Evolutionary conservation across 1,140 invertebrate species (phyloP), one percentile per base, ranked within the genome.

Genomic region (Drosophila mauritiana): DNA sequence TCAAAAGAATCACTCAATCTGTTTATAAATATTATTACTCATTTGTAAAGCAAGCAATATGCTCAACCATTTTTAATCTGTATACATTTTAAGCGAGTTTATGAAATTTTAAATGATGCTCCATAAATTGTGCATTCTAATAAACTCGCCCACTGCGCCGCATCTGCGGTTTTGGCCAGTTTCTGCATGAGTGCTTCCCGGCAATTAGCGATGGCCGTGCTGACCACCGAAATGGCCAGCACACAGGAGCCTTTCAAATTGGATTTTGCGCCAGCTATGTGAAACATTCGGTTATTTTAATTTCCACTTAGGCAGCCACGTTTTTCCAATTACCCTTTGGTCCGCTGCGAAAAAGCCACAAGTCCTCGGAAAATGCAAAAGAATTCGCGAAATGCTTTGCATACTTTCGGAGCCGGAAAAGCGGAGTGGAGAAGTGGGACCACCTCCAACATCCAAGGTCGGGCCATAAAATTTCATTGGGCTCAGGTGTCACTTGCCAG

Each of bases 401-500:
- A 73, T 73, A 72, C 39, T 42, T 61, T 56, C 8, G 39, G 0
- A 4, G 22, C 11, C 20, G 4, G 20, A 6, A 20, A 20, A 12
- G 39, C 37, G 3, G 12, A 8, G 20, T 3, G 31, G 31, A 31
- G 7, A 3, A 8, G 2, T 22, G 31, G 20, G 39, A 20, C 7
- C 5, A 3, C 20, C 22, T 37, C n/a, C 22, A 8, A 8, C 22
- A 39, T 15, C 48, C 55, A 69, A 69, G 78, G 73, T 64, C 46
- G 59, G 11, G 45, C 22, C 67, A 84, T 84, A 69, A 84, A 85
- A 85, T 70, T 72, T 68, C 68, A 79, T 69, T 70, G 65, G 51
- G 61, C 67, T 75, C 83, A 89, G 83, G 83, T 89, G 83, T 73
- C 64, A 77, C 69, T 68, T 40, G 59, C 17, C 59, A 22, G 4